phyloP scores from a whole-genome alignment of 2,797 vertebrate species.

The Coreius guichenoti region DNA sequence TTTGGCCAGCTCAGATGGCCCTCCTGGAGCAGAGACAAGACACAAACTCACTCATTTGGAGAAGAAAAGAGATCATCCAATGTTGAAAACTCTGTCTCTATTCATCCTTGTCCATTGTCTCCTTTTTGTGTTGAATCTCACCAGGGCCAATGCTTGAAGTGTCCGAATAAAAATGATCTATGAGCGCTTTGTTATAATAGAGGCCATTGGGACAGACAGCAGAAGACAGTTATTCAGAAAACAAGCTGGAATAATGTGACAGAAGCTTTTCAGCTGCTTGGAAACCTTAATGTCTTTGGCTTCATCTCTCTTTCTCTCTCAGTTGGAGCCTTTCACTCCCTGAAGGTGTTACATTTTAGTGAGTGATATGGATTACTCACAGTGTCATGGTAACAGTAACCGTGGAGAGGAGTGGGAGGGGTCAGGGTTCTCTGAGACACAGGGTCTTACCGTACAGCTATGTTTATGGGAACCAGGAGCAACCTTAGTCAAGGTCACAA shows the following conservation, averaged over 20 bases:
- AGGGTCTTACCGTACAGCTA: constrained; percentile 39
- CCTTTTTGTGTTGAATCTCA: constrained; percentile 9
- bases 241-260: constrained; percentile 35
- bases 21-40: not conserved
- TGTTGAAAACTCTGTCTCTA: not conserved
- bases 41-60: constrained; percentile 3
- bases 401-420: constrained; percentile 52
- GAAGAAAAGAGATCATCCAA: constrained; percentile 11
- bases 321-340: constrained; percentile 21
- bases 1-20: not conserved
- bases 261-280: not conserved
- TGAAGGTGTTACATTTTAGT: constrained; percentile 43
- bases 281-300: constrained; percentile 15
- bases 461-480: constrained; percentile 25
- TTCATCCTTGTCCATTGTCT: not conserved
- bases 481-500: constrained; percentile 50
- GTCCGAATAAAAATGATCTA: constrained; percentile 31
- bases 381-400: constrained; percentile 60
- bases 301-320: constrained; percentile 33
- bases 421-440: constrained; percentile 44
- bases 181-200: constrained; percentile 17
- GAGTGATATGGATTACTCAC: constrained; percentile 55
- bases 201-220: constrained; percentile 10
- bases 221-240: constrained; percentile 9
- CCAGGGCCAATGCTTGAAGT: not conserved